Percentiles rank a stretch among this genome's conserved stretches.
phyloP scores from a whole-genome alignment of 2,797 vertebrate genomes.

The Enteromius mattozi region DNA sequence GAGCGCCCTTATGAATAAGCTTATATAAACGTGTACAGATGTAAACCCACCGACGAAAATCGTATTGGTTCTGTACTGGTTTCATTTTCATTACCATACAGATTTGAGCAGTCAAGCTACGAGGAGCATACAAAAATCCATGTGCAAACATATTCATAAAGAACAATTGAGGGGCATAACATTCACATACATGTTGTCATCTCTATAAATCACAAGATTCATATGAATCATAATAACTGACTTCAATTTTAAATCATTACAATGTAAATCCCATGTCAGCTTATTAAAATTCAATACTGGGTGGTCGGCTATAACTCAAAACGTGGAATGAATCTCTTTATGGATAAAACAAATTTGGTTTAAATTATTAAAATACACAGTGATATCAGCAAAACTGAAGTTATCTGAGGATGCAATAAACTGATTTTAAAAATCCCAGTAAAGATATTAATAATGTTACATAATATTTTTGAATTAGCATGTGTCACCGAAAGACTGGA shows the following conservation, averaged over 20 bases:
- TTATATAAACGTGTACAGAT: not conserved
- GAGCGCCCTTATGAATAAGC: not conserved
- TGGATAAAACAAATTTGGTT: not conserved
- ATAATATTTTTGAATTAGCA: not conserved
- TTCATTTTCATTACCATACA: constrained; percentile 19
- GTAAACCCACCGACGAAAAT: not conserved
- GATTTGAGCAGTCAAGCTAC: not conserved
- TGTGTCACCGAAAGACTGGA: too few species aligned
- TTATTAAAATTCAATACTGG: constrained; percentile 3
- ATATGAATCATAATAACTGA: not conserved
- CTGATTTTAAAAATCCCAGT: not conserved
- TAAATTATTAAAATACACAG: not conserved
- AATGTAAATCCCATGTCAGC: constrained; percentile 1
- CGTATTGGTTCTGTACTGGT: not conserved
- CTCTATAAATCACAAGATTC: not conserved
- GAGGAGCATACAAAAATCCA: not conserved
- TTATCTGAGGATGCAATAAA: not conserved
- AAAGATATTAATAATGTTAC: not conserved
- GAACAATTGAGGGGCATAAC: not conserved
- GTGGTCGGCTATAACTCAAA: not conserved
- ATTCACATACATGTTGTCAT: not conserved
- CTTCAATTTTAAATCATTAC: constrained; percentile 1
- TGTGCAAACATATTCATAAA: constrained; percentile 1
- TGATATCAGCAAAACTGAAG: constrained; percentile 11
- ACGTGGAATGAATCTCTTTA: not conserved